A percentile compares a stretch with the other conserved stretches of the same genome.
These are phyloP conservation scores for Crepidodera aurea DNA, from an alignment of 2,888 invertebrate genomes.

Conservation along the genomic window DNA sequence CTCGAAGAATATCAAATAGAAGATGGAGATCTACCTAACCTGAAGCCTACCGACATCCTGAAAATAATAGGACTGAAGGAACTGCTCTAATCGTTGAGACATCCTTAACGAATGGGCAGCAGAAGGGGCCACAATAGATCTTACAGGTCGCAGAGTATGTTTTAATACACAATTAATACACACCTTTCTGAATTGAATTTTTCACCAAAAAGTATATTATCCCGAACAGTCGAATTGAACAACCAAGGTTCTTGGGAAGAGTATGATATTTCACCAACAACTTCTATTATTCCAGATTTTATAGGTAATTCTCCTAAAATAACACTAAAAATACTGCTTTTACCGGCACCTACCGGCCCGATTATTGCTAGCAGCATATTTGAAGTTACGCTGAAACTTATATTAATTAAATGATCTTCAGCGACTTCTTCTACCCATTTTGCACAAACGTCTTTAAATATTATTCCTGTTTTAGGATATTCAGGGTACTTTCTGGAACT, in stretches of 20 bases:
- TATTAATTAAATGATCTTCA: slow-evolving; percentile 60
- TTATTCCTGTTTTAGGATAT: slow-evolving; percentile 49
- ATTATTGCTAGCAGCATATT: slow-evolving; percentile 66
- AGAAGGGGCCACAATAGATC: too few species aligned
- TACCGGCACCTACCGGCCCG: slow-evolving; percentile 76
- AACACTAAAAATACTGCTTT: slow-evolving; percentile 64
- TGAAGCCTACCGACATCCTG: too few species aligned
- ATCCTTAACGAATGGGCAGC: too few species aligned
- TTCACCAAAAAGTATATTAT: slow-evolving; percentile 82
- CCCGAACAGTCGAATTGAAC: slow-evolving; percentile 68
- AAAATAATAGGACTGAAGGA: too few species aligned
- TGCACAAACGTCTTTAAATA: slow-evolving; percentile 70
- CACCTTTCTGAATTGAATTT: slow-evolving; percentile 53
- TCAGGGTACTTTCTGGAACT: neutral
- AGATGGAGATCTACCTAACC: too few species aligned
- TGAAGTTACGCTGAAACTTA: slow-evolving; percentile 58
- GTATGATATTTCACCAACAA: slow-evolving; percentile 66
- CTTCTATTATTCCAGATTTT: slow-evolving; percentile 58
- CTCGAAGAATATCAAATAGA: too few species aligned
- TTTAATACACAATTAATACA: neutral
- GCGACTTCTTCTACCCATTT: slow-evolving; percentile 66
- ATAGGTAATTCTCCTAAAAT: slow-evolving; percentile 62
- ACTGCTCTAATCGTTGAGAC: too few species aligned
- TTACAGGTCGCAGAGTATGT: too few species aligned
- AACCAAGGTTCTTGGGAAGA: slow-evolving; percentile 73